Base-by-base conservation (phyloP, 1,140 invertebrate genomes). In the Drosophila ambigua region DNA sequence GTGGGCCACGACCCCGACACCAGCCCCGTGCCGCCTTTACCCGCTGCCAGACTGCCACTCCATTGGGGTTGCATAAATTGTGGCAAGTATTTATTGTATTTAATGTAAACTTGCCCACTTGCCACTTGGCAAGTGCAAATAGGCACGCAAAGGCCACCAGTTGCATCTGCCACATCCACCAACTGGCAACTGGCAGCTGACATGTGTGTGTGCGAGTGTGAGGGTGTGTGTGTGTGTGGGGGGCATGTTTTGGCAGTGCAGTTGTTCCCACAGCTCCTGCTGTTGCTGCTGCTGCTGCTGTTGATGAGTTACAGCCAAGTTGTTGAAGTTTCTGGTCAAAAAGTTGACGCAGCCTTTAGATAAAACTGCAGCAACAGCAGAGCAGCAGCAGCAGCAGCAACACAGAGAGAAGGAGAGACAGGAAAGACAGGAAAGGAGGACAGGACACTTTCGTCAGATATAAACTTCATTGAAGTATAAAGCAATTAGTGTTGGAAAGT, bases 81-180 rank as follows among this genome's bases (percentile, higher is more conserved):
- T 85, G 81, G 72, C 67, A 63, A 76, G 77, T 65, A 84, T 84
- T 85, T 85, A 80, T 85, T 84, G 81, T 84, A 80, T 77, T 84
- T 84, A 84, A 84, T 85, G 73, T 85, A 85, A 84, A 85, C 81
- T 85, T 84, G 81, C 80, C 81, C 80, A 79, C 79, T 82, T 82
- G 79, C 24, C 79, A 83, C 81, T 80, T 77, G 61, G 51, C 80
- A 84, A 84, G 52, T 85, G 81, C 80, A 84, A 84, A 84, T 77
- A 77, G 77, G 81, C 80, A 84, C 80, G 81, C 80, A 84, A 84
- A 63, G 66, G 72, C 80, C 81, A 84, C 80, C 43, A 85, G 80
- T 84, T 84, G 81, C 80, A 64, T 73, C 60, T 60, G 41, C 50
- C 46, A 61, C 66, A 50, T 43, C 43, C 53, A 45, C 28, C 44